These are phyloP conservation scores for Atrichornis clamosus DNA, from an alignment of 2,113 vertebrate species.

Conservation along the genomic window DNA sequence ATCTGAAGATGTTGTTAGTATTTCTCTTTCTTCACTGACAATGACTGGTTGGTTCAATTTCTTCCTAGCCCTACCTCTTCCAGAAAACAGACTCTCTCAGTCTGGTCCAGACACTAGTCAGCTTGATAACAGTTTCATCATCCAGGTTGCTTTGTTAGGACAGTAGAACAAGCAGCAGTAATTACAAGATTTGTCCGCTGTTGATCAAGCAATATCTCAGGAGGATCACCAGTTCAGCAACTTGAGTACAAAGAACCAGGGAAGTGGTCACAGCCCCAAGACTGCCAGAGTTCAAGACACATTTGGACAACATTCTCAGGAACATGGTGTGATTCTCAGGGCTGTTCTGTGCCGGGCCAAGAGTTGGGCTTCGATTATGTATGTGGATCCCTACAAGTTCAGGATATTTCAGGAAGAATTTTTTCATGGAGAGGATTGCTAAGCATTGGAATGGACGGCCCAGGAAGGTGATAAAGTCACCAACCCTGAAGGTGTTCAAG, in stretches of 20 bases:
- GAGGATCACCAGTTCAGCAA: neutral
- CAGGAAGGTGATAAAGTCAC: neutral
- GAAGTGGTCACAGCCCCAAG: neutral
- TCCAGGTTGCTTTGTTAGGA: neutral
- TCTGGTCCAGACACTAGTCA: neutral
- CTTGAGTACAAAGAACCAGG: neutral
- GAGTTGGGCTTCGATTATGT: neutral
- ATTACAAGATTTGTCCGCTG: neutral
- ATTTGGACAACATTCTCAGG: neutral
- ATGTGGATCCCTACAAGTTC: neutral
- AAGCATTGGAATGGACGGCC: neutral
- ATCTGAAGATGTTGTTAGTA: neutral
- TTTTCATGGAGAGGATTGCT: neutral
- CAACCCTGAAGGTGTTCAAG: neutral
- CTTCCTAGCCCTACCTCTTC: neutral
- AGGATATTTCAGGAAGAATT: neutral
- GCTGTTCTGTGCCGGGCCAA: neutral
- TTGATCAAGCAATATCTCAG: neutral
- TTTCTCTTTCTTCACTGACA: neutral
- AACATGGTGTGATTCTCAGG: neutral
- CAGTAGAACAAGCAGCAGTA: neutral
- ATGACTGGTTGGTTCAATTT: neutral
- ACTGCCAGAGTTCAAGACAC: neutral
- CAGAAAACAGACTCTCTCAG: neutral
- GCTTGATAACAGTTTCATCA: neutral